Base-by-base conservation (phyloP, 2,888 invertebrate genomes). In the Zaprionus obscuricornis region DNA sequence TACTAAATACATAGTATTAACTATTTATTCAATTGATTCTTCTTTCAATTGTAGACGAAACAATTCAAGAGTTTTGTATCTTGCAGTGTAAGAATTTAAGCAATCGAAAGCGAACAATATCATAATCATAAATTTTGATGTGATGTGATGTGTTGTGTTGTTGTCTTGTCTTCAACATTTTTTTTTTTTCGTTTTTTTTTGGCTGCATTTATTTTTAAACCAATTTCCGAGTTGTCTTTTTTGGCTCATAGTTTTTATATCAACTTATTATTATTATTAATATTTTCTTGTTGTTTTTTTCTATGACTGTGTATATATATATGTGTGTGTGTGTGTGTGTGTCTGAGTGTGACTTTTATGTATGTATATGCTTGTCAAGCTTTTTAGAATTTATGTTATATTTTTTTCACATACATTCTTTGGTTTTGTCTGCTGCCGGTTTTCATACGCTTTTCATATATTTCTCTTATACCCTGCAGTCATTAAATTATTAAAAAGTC, bases 301-400 rank as follows among this genome's bases (percentile, higher is more conserved):
- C 34, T 18, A 29, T 36, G 13, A 5, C 24, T 46, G 43, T 34
- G 43, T 46, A 24, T 51, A 22, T 45, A 14, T 37, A 20, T 45
- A 6, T 36, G 26, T 36, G 43, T 6, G 17, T 31, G 26, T 60
- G 26, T 51, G 47, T 57, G 51, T 46, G 18, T 45, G 54, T 62
- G 39, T 49, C 45, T 42, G 51, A n/a, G 3, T 27, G 18, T 51
- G 57, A 40, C 40, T 26, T 65, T 59, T 46, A 69, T 68, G 66
- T 65, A 36, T 68, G 66, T 68, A 76, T 82, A 64, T 78, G 82
- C 66, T 84, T 81, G 81, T 81, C 81, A 76, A 74, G 60, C 64
- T 66, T 76, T 55, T 83, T 62, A 69, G 66, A 81, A 81, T 81
- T 84, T 81, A 81, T 81, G 79, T 76, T 81, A 79, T 81, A 76